Percentiles rank a stretch among this genome's conserved stretches.
Conservation (phyloP, 2,888 invertebrate species). For the Pycnomerus fuliginosus region DNA sequence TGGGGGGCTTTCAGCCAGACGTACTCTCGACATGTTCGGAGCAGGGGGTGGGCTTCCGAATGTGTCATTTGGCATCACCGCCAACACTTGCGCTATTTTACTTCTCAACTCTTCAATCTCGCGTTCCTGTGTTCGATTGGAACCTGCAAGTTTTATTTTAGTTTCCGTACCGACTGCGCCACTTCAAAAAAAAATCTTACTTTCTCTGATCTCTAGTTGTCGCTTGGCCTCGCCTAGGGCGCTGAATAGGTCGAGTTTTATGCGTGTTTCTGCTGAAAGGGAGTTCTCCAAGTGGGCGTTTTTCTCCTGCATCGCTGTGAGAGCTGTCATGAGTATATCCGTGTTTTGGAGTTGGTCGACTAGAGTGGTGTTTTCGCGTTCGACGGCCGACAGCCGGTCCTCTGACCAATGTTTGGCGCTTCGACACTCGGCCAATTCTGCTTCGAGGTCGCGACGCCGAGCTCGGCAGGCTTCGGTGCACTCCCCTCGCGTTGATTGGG, state of each 20-base stretch:
- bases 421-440: constrained; percentile 61
- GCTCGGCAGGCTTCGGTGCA: constrained; percentile 51
- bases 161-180: too few relatives aligned
- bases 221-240: constrained; percentile 95
- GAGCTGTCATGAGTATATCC: constrained; percentile 76
- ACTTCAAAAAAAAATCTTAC: too few relatives aligned
- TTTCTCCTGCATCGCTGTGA: constrained; percentile 85
- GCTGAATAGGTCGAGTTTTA: constrained; percentile 96
- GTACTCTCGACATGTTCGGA: constrained; percentile 59
- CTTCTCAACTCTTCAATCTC: constrained; percentile 89
- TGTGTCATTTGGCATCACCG: constrained; percentile 81
- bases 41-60: constrained; percentile 57
- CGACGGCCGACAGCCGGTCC: constrained; percentile 58
- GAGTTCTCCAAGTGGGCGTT: constrained; percentile 90
- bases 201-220: constrained; percentile 81
- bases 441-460: constrained; percentile 61
- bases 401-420: constrained; percentile 61
- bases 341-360: constrained; percentile 60
- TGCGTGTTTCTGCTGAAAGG: constrained; percentile 93
- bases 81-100: constrained; percentile 89
- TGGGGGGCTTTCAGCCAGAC: constrained; percentile 56
- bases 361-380: constrained; percentile 56
- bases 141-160: too few relatives aligned
- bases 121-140: constrained; percentile 82
- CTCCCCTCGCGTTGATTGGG: constrained; percentile 47